Evolutionary conservation across 2,797 vertebrate genomes (phyloP), one percentile per base, ranked within the genome.

Genomic region (Delichon dasypus): DNA sequence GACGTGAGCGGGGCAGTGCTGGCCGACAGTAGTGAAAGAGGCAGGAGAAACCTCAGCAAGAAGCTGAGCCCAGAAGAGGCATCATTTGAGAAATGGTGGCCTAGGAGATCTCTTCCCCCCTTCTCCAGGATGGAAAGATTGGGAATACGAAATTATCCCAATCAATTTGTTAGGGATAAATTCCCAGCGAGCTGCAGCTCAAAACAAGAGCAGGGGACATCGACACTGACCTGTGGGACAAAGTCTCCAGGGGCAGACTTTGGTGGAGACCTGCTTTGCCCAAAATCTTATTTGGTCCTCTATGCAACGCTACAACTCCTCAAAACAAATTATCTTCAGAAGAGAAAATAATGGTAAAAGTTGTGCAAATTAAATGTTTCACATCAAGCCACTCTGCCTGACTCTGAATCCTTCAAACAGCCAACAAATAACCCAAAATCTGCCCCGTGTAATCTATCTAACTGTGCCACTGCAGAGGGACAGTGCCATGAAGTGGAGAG

Each of bases 211-310:
- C 15, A 3, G 29, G 45, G 53, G 18, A 60, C 30, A 34, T 3
- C 0, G 5, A 25, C 73, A 62, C 2, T 0, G 0, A 47, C 6
- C 30, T 40, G 45, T 0, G 4, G 29, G 81, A 80, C 4, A 5
- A 73, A 79, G 25, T 44, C 10, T 18, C 26, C 2, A 17, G 14
- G 40, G 11, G 2, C 0, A 44, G 38, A 55, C 9, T 40, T 88
- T 79, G 88, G 55, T 12, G 21, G 18, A 34, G 27, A 55, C 3
- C 16, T 65, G 55, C 42, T 51, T 30, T 55, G 38, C 44, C 80
- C 32, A 21, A 57, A 92, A 66, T 14, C 11, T n/a, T 50, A 8
- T 11, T 79, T 38, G 9, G 23, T 14, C 47, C 27, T 47, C 80
- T 64, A 40, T 47, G 30, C 53, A 92, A 25, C 34, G 11, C 29